phyloP scores from a whole-genome alignment of 2,888 invertebrate genomes.

The Drosophila ezoana region DNA sequence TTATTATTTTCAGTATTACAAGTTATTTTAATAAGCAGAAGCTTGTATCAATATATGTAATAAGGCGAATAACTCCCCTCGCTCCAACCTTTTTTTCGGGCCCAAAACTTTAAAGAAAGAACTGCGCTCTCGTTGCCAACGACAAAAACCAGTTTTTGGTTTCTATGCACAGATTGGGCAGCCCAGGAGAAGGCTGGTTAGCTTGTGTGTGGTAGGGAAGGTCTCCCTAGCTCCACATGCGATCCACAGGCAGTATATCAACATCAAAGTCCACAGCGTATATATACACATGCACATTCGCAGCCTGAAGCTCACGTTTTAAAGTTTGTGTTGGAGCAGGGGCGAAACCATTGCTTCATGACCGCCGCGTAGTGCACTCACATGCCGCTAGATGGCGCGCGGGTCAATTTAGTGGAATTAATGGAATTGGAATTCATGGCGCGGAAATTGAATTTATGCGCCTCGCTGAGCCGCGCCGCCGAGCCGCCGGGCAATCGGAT shows the following conservation, averaged over 20 bases:
- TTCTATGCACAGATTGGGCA: slow-evolving; percentile 18
- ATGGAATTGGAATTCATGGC: slow-evolving; percentile 85
- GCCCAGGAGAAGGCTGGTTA: slow-evolving; percentile 42
- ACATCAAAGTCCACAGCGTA: slow-evolving; percentile 13
- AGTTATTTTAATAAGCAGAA: no score
- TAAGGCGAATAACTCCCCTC: no score
- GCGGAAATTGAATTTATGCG: slow-evolving; percentile 84
- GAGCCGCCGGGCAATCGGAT: slow-evolving; percentile 73
- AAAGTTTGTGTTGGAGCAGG: slow-evolving; percentile 26
- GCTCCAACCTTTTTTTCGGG: background rate
- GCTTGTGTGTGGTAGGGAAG: slow-evolving; percentile 17
- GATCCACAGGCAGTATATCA: slow-evolving; percentile 49
- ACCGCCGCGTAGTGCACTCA: slow-evolving; percentile 74
- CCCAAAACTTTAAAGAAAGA: slow-evolving; percentile 8
- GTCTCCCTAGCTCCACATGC: slow-evolving; percentile 45
- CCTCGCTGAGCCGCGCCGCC: slow-evolving; percentile 60
- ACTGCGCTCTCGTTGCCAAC: slow-evolving; percentile 51
- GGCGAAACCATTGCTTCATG: slow-evolving; percentile 57
- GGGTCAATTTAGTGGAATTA: slow-evolving; percentile 85
- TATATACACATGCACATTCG: slow-evolving; percentile 23
- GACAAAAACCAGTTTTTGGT: slow-evolving; percentile 52
- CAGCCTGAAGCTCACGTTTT: slow-evolving; percentile 30
- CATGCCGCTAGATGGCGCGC: slow-evolving; percentile 82
- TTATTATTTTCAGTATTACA: no score
- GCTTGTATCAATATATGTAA: no score